Conservation (phyloP, 2,888 invertebrate species). For the Pachliopta kotzebuea region DNA sequence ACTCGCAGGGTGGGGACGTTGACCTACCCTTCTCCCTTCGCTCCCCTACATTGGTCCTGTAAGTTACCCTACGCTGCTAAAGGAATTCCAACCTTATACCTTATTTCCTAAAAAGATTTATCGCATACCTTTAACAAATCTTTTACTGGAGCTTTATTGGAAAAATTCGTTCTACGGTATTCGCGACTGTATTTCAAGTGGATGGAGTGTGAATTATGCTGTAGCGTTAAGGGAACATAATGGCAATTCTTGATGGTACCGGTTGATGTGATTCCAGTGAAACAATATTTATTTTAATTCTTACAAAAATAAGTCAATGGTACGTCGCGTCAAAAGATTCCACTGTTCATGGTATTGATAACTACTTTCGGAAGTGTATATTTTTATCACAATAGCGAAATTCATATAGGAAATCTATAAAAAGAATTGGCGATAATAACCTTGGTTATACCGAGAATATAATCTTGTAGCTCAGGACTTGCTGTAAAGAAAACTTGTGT, state of each 20-base stretch:
- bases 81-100: constrained; percentile 63
- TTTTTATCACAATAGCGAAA: too few relatives aligned
- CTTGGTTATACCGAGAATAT: constrained; percentile 9
- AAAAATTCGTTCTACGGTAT: constrained; percentile 60
- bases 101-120: constrained; percentile 49
- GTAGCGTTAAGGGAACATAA: constrained; percentile 33
- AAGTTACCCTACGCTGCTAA: constrained; percentile 30
- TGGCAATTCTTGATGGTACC: constrained; percentile 38
- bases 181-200: constrained; percentile 60
- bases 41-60: constrained; percentile 41
- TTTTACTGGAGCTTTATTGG: constrained; percentile 49
- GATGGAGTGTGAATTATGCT: constrained; percentile 61
- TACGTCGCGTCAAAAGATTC: background rate
- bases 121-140: constrained; percentile 41
- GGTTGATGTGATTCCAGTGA: constrained; percentile 33
- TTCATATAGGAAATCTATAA: background rate
- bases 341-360: too few relatives aligned
- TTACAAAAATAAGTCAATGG: background rate
- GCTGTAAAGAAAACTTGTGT: constrained; percentile 25
- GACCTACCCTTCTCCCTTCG: constrained; percentile 57
- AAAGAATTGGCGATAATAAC: background rate
- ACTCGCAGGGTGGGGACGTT: constrained; percentile 51
- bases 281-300: constrained; percentile 5
- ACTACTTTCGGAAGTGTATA: background rate
- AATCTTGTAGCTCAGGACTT: constrained; percentile 12